phyloP scores from a whole-genome alignment of 2,113 vertebrate species.

The Leptobrachium ailaonicum region DNA sequence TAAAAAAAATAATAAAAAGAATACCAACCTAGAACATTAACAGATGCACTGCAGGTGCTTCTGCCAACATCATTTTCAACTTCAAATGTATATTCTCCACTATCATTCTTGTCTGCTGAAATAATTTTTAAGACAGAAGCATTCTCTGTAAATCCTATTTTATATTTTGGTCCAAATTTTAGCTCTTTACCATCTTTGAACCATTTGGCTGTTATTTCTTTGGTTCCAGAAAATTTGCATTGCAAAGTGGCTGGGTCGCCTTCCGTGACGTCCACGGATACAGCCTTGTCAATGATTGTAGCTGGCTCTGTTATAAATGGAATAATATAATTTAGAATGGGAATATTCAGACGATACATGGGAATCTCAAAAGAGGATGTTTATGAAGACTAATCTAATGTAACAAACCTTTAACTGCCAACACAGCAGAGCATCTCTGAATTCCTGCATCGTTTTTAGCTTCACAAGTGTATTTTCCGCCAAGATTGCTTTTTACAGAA shows the following conservation, averaged over 20 bases:
- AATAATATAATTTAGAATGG: constrained; percentile 42
- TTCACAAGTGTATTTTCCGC: constrained; percentile 91
- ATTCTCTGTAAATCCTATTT: constrained; percentile 84
- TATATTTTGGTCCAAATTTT: constrained; percentile 80
- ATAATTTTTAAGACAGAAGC: constrained; percentile 88
- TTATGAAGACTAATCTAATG: background rate
- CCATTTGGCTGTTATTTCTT: constrained; percentile 86
- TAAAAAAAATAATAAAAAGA: constrained; percentile 9
- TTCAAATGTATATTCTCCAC: constrained; percentile 88
- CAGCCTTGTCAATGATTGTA: constrained; percentile 84
- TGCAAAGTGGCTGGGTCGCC: constrained; percentile 93
- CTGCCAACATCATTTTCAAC: constrained; percentile 90
- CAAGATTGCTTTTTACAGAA: constrained; percentile 80
- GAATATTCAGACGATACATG: background rate
- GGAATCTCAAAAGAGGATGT: background rate
- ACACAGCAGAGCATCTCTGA: constrained; percentile 86
- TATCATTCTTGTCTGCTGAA: constrained; percentile 84
- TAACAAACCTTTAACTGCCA: constrained; percentile 94
- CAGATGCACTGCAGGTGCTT: constrained; percentile 83
- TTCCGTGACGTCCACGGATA: constrained; percentile 93
- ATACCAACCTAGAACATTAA: constrained; percentile 89
- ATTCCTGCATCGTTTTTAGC: constrained; percentile 95
- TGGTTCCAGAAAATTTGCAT: constrained; percentile 91
- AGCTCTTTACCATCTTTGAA: constrained; percentile 86
- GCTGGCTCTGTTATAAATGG: constrained; percentile 85